A percentile compares a stretch with the other conserved stretches of the same genome.
Evolutionary conservation across 2,888 invertebrate species (phyloP).

Genomic region (Hemaris fuciformis): DNA sequence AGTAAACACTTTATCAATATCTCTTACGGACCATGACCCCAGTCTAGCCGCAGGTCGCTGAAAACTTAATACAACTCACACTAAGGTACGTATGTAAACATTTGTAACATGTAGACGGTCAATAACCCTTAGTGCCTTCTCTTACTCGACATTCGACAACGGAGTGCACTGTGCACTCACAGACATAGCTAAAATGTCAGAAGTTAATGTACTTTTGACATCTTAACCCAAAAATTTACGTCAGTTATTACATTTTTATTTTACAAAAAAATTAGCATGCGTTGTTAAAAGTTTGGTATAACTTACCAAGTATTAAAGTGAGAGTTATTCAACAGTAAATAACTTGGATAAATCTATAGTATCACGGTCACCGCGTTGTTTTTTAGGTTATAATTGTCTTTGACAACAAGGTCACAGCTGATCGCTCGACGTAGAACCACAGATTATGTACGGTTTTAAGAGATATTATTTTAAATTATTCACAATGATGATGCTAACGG

Average conservation of each 20-base stretch:
- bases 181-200: background rate
- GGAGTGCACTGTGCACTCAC: background rate
- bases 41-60: slow-evolving; percentile 14
- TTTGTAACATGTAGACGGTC: slow-evolving; percentile 22
- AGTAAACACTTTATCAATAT: background rate
- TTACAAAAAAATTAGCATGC: background rate
- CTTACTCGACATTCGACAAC: background rate
- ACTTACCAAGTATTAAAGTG: slow-evolving; percentile 29
- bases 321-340: background rate
- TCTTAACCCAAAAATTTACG: background rate
- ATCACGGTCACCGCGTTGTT: background rate
- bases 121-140: slow-evolving; percentile 29
- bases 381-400: slow-evolving; percentile 16
- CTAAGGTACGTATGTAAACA: slow-evolving; percentile 16
- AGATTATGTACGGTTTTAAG: slow-evolving; percentile 16
- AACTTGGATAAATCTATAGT: background rate
- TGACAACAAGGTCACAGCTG: slow-evolving; percentile 14
- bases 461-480: no score
- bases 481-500: no score
- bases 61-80: slow-evolving; percentile 17
- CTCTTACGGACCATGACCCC: slow-evolving; percentile 12
- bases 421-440: slow-evolving; percentile 17
- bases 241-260: background rate
- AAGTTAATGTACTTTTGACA: background rate
- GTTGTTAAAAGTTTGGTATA: slow-evolving; percentile 18